phyloP scores from a whole-genome alignment of 2,888 invertebrate species.

The Cataglyphis rosenhaueri region DNA sequence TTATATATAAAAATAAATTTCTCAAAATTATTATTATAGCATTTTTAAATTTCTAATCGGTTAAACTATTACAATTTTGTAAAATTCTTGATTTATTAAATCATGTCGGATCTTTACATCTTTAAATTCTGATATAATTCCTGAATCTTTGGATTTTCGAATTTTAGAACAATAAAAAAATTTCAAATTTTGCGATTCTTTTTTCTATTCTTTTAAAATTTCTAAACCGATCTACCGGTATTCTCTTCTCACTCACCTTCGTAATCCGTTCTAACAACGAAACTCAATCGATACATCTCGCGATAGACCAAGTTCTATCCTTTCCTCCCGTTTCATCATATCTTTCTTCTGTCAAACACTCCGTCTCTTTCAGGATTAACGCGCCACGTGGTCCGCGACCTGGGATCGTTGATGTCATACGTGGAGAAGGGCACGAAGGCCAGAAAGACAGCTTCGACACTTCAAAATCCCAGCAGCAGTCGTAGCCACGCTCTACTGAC shows the following conservation, averaged over 20 bases:
- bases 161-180: neutral
- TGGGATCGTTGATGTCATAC: slow-evolving; percentile 87
- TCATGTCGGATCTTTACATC: neutral
- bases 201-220: neutral
- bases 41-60: neutral
- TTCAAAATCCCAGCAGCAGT: slow-evolving; percentile 90
- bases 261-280: neutral
- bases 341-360: neutral
- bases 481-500: slow-evolving; percentile 91
- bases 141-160: neutral
- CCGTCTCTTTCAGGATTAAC: slow-evolving; percentile 87
- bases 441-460: slow-evolving; percentile 90
- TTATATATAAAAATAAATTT: neutral
- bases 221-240: neutral
- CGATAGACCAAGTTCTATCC: neutral
- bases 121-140: neutral
- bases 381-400: slow-evolving; percentile 88
- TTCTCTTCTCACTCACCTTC: neutral
- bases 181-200: neutral
- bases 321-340: neutral
- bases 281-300: neutral
- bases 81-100: neutral
- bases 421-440: slow-evolving; percentile 88
- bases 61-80: slow-evolving; percentile 3
- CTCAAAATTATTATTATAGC: neutral